These are phyloP conservation scores for Antennarius maculatus DNA, from an alignment of 2,797 vertebrate species.

Conservation along the genomic window DNA sequence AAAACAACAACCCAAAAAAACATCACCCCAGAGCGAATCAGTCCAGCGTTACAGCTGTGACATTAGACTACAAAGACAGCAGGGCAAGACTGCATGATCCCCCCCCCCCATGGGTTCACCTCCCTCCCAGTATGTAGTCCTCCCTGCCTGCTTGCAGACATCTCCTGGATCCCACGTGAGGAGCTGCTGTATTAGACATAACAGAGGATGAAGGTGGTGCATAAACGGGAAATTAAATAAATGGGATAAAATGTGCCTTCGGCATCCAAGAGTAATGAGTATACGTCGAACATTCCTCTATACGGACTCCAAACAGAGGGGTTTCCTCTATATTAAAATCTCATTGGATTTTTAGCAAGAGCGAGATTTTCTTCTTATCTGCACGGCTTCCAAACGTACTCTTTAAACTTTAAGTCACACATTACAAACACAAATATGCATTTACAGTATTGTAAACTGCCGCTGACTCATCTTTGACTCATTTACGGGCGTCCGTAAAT, in stretches of 20 bases:
- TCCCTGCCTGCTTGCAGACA: slow-evolving; percentile 31
- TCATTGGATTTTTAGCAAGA: slow-evolving; percentile 33
- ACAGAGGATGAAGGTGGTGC: slow-evolving; percentile 36
- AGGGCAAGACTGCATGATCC: slow-evolving; percentile 25
- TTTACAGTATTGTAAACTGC: slow-evolving; percentile 18
- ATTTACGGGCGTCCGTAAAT: slow-evolving; percentile 34
- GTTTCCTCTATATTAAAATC: neutral
- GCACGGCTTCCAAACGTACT: slow-evolving; percentile 12
- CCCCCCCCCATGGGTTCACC: slow-evolving; percentile 29
- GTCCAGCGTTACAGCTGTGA: slow-evolving; percentile 74
- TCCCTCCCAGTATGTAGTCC: slow-evolving; percentile 35
- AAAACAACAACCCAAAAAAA: slow-evolving; percentile 64
- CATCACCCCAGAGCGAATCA: slow-evolving; percentile 56
- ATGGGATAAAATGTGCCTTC: slow-evolving; percentile 36
- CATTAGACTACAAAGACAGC: slow-evolving; percentile 48
- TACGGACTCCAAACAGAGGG: slow-evolving; percentile 51
- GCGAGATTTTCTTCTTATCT: neutral
- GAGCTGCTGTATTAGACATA: slow-evolving; percentile 42
- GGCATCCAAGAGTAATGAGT: slow-evolving; percentile 42
- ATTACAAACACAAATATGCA: neutral
- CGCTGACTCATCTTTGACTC: slow-evolving; percentile 24
- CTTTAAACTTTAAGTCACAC: neutral
- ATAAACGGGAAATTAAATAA: slow-evolving; percentile 54
- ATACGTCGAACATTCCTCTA: slow-evolving; percentile 25
- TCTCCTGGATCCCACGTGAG: slow-evolving; percentile 41